These are phyloP conservation scores for Acanthosepion pharaonis DNA, from an alignment of 2,888 invertebrate genomes.

Conservation along the genomic window DNA sequence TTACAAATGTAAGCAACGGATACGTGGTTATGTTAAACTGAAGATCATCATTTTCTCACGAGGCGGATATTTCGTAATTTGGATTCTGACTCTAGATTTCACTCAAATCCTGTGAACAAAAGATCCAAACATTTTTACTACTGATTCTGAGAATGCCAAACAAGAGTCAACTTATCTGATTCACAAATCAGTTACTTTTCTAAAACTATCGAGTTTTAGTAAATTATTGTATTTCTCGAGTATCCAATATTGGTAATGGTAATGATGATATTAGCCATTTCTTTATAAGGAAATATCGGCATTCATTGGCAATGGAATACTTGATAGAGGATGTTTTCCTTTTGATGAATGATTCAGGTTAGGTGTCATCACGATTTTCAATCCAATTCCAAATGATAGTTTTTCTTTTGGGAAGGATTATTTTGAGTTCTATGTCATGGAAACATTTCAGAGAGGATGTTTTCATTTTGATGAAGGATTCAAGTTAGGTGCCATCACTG, in stretches of 20 bases:
- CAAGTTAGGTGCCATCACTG: no score
- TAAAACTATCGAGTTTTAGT: not conserved
- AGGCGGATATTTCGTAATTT: not conserved
- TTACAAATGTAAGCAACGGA: not conserved
- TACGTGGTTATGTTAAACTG: not conserved
- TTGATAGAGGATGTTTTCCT: no score
- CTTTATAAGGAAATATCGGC: no score
- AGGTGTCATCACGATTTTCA: no score
- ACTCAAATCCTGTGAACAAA: not conserved
- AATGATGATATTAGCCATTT: no score
- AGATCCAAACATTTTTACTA: not conserved
- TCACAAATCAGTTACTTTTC: not conserved
- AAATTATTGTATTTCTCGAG: not conserved
- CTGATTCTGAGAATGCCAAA: not conserved
- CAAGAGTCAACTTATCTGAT: not conserved
- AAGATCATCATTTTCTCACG: not conserved
- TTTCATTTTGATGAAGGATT: no score
- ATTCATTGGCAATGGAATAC: no score
- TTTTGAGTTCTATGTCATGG: no score
- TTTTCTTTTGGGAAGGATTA: no score
- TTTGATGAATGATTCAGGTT: no score
- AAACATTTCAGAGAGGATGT: no score
- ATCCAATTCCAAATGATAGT: no score
- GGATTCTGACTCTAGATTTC: not conserved
- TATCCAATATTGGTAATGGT: not conserved